A percentile compares a stretch with the other conserved stretches of the same genome.
phyloP scores from a whole-genome alignment of 2,797 vertebrate species.

The Acropternis orthonyx region DNA sequence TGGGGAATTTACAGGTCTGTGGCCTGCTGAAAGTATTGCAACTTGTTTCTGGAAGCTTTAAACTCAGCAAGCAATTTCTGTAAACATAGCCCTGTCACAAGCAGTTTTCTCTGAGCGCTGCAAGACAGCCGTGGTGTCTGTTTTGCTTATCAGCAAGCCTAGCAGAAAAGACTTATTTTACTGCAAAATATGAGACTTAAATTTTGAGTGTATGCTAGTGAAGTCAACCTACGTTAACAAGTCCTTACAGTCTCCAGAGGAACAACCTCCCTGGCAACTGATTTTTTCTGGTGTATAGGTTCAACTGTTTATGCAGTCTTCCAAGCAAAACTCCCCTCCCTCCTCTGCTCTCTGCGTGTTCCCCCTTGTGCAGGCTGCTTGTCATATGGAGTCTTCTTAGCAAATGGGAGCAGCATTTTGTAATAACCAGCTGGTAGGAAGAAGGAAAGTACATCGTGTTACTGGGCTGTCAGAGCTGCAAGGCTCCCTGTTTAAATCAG shows the following conservation, averaged over 20 bases:
- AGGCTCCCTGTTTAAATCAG: background rate
- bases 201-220: background rate
- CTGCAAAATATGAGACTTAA: background rate
- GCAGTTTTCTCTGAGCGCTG: background rate
- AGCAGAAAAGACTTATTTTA: background rate
- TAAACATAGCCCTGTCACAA: background rate
- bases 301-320: background rate
- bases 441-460: background rate
- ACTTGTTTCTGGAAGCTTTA: background rate
- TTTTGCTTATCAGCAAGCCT: background rate
- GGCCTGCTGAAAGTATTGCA: background rate
- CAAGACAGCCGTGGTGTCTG: background rate
- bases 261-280: background rate
- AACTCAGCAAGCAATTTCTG: background rate
- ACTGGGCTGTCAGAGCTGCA: background rate
- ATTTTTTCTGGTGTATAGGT: background rate
- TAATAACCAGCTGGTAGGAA: conserved; percentile 21
- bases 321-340: background rate
- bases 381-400: background rate
- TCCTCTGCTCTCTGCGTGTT: background rate
- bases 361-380: background rate
- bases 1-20: background rate
- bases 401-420: background rate
- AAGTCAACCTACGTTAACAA: background rate
- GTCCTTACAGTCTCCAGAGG: background rate